A percentile compares a stretch with the other conserved stretches of the same genome.
phyloP scores from a whole-genome alignment of 2,113 vertebrate species.

The Ictalurus punctatus region DNA sequence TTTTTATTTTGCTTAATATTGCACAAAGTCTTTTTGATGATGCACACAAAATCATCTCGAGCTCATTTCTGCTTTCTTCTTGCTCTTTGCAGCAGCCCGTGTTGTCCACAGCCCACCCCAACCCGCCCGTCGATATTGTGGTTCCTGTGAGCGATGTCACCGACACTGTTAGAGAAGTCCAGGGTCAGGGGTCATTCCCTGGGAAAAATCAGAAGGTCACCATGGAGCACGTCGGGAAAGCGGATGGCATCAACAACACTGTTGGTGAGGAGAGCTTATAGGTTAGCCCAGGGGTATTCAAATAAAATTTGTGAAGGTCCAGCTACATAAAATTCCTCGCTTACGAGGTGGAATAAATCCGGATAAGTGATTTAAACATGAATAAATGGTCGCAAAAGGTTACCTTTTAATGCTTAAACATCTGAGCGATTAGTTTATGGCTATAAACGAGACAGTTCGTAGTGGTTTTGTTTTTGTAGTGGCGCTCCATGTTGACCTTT shows the following conservation, averaged over 20 bases:
- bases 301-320: not conserved
- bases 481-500: not conserved
- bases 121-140: not conserved
- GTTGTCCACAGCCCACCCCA: not conserved
- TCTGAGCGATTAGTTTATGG: not conserved
- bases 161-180: not conserved
- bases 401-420: not conserved
- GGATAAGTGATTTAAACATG: not conserved
- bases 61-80: not conserved
- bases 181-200: not conserved
- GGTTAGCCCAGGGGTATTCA: not conserved
- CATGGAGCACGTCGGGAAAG: constrained; percentile 42
- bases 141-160: not conserved
- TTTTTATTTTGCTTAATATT: not conserved
- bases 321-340: not conserved
- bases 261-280: constrained; percentile 49
- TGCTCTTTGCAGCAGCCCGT: not conserved
- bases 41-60: not conserved
- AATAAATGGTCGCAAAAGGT: not conserved
- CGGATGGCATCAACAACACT: constrained; percentile 56
- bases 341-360: not conserved
- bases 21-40: not conserved
- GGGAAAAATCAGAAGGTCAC: constrained; percentile 48
- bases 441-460: too few relatives aligned
- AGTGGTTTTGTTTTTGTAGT: not conserved